Percentiles rank a stretch among this genome's conserved stretches.
Evolutionary conservation across 2,888 invertebrate genomes (phyloP).

Genomic region (Plebejus anna): DNA sequence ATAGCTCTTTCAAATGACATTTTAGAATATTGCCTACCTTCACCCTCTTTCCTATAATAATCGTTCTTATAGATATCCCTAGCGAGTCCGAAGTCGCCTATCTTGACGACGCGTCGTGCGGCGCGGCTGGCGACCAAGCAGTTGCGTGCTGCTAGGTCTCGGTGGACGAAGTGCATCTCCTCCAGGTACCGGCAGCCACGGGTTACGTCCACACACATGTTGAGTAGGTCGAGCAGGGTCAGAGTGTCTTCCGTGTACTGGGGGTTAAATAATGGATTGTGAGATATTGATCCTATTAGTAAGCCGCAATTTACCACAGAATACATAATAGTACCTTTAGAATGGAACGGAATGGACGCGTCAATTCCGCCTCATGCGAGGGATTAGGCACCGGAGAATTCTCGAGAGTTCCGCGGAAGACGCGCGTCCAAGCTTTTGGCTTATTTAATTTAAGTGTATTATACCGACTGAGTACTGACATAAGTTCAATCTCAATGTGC

Average conservation of each 20-base stretch:
- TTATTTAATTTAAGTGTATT: no score
- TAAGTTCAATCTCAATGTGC: no score
- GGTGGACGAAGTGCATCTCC: conserved; percentile 97
- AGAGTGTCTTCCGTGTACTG: conserved; percentile 83
- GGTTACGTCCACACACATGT: conserved; percentile 97
- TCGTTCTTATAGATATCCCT: conserved; percentile 98
- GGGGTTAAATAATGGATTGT: background rate
- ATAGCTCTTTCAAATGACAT: no score
- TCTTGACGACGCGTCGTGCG: conserved; percentile 91
- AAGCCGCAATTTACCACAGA: no score
- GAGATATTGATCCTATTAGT: background rate
- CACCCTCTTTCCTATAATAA: conserved; percentile 97
- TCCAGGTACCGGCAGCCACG: conserved; percentile 97
- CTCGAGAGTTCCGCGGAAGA: no score
- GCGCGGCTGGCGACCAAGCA: conserved; percentile 90
- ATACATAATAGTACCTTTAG: no score
- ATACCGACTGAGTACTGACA: no score
- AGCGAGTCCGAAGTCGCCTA: conserved; percentile 98
- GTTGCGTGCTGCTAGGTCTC: conserved; percentile 97
- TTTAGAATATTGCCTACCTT: conserved; percentile 60
- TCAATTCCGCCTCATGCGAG: no score
- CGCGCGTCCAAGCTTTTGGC: no score
- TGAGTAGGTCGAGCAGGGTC: conserved; percentile 89
- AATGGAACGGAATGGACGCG: no score
- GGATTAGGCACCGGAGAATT: no score